Base-by-base conservation (phyloP, 1,140 invertebrate species). In the Medauroidea extradentata region DNA sequence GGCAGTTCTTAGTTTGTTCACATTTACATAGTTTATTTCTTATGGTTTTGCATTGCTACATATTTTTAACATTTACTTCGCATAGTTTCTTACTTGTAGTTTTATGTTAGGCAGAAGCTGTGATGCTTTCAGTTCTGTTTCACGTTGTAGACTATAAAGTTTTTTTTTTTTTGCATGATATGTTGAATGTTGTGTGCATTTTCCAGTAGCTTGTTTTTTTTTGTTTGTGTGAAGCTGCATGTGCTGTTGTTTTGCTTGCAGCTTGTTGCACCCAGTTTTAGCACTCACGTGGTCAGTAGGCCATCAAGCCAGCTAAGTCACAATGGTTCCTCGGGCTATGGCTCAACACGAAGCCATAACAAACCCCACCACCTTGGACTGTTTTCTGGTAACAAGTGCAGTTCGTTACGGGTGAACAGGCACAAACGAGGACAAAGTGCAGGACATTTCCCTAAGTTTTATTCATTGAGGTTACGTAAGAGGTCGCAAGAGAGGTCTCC, bases 321-420 rank as follows among this genome's bases (percentile, higher is more conserved):
- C 63, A 70, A 81, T 71, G 73, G 70, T 27, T 78, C 75, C 59
- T 83, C 82, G 46, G 83, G 83, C 19, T 84, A 84, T 69, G 82
- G 83, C 52, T 83, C 82, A 21, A 81, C 82, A 38, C 74, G 78
- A 43, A 83, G 81, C 66, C 81, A 81, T 60, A 43, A 27, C 25
- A 27, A 23, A 39, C 24, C 48, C 39, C 59, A 56, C 23, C 41
- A 44, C 50, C 1, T 39, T 24, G n/a, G 27, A 21, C 39, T 39
- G 27, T 13, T 50, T 14, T 29, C 56, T 19, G 39, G 39, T 19
- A 24, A 57, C 25, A 57, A 57, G 16, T 57, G 34, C 44, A 57
- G 25, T 42, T 50, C 56, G 2, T 21, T 57, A 25, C 42, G 44
- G 13, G 23, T 46, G 29, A 34, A 34, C 29, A 34, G 14, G 18